Evolutionary conservation across 2,888 invertebrate genomes (phyloP).

Genomic region (Monopis laevigella): DNA sequence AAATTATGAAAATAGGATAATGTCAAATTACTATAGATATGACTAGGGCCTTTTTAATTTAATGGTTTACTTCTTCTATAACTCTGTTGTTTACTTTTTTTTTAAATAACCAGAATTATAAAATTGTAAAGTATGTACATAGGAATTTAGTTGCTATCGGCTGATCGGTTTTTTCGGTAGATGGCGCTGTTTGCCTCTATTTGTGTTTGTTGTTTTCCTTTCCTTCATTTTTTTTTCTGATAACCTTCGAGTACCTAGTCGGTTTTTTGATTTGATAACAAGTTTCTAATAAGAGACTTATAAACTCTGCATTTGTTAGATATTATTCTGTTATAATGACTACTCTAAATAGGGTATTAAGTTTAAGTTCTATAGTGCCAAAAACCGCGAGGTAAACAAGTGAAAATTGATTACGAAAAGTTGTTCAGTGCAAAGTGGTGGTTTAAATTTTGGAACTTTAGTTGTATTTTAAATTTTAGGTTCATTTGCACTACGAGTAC

Average conservation of each 20-base stretch:
- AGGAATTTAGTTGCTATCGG: too few relatives aligned
- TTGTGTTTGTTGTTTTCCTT: too few relatives aligned
- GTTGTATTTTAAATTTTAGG: constrained; percentile 28
- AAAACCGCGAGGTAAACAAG: constrained; percentile 47
- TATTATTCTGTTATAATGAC: constrained; percentile 33
- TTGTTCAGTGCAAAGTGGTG: too few relatives aligned
- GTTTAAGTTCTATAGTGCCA: constrained; percentile 37
- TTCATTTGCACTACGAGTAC: constrained; percentile 47
- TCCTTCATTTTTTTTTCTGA: constrained; percentile 27
- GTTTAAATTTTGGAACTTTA: constrained; percentile 8
- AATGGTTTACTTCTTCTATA: too few relatives aligned
- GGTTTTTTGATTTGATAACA: constrained; percentile 49
- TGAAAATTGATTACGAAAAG: not conserved
- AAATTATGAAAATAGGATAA: too few relatives aligned
- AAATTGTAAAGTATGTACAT: too few relatives aligned
- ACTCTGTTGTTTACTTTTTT: too few relatives aligned
- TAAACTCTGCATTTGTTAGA: not conserved
- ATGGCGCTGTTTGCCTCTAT: constrained; percentile 37
- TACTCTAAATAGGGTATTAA: constrained; percentile 44
- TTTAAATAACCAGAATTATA: too few relatives aligned
- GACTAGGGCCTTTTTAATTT: too few relatives aligned
- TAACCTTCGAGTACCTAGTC: constrained; percentile 66
- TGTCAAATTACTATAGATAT: too few relatives aligned
- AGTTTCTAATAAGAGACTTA: constrained; percentile 23
- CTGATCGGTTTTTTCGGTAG: too few relatives aligned